These are phyloP conservation scores for Leptoclinus maculatus DNA, from an alignment of 2,797 vertebrate species.

Conservation along the genomic window DNA sequence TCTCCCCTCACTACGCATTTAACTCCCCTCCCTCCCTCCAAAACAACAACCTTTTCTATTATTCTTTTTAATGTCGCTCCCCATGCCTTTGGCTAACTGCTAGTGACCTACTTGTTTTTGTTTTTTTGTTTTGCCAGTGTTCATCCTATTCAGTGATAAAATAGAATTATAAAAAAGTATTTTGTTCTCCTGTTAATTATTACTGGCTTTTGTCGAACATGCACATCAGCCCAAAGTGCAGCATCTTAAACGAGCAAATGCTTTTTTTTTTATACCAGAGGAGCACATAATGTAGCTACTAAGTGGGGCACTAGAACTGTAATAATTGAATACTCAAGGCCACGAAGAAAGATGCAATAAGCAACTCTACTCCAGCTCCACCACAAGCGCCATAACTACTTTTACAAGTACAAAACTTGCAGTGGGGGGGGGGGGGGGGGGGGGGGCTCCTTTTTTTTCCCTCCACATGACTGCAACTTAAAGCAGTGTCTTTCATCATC, in stretches of 20 bases:
- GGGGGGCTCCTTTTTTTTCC: not conserved
- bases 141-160: slow-evolving; percentile 73
- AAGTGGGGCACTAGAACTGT: slow-evolving; percentile 70
- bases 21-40: slow-evolving; percentile 68
- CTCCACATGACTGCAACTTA: slow-evolving; percentile 37
- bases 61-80: slow-evolving; percentile 84
- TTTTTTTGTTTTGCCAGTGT: slow-evolving; percentile 71
- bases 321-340: slow-evolving; percentile 67
- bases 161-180: slow-evolving; percentile 74
- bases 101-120: slow-evolving; percentile 84
- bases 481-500: slow-evolving; percentile 66
- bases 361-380: slow-evolving; percentile 31
- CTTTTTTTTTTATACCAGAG: slow-evolving; percentile 34
- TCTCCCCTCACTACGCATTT: slow-evolving; percentile 67
- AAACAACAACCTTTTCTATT: slow-evolving; percentile 82
- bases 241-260: slow-evolving; percentile 40
- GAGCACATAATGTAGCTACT: slow-evolving; percentile 39
- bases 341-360: slow-evolving; percentile 47
- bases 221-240: slow-evolving; percentile 56
- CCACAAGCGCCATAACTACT: slow-evolving; percentile 22
- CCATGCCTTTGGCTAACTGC: slow-evolving; percentile 80
- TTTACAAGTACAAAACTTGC: slow-evolving; percentile 34
- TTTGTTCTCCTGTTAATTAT: slow-evolving; percentile 77
- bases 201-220: slow-evolving; percentile 58
- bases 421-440: not conserved